phyloP scores from a whole-genome alignment of 2,113 vertebrate species.

The Macaca fascicularis region T2T-MFA8v1.1 NC_088391.1:32142501-32143000 shows the following conservation, averaged over 20 bases:
- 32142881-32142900: not conserved
- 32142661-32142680: not conserved
- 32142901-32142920: not conserved
- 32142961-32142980: not conserved
- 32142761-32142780: not conserved
- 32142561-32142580: not conserved
- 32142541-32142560: not conserved
- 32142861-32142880: not conserved
- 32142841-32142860: not conserved
- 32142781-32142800: not conserved
- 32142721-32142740: not conserved
- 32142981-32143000: not conserved
- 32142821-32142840: not conserved
- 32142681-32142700: not conserved
- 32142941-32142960: not conserved
- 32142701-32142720: not conserved
- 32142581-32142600: not conserved
- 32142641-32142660: not conserved
- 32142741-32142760: not conserved
- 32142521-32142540: not conserved
- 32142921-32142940: not conserved
- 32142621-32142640: not conserved
- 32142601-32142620: not conserved
- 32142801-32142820: too few species aligned
- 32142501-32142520: not conserved